Evolutionary conservation across 1,140 invertebrate genomes (phyloP).

Genomic region (Drosophila miranda): DNA sequence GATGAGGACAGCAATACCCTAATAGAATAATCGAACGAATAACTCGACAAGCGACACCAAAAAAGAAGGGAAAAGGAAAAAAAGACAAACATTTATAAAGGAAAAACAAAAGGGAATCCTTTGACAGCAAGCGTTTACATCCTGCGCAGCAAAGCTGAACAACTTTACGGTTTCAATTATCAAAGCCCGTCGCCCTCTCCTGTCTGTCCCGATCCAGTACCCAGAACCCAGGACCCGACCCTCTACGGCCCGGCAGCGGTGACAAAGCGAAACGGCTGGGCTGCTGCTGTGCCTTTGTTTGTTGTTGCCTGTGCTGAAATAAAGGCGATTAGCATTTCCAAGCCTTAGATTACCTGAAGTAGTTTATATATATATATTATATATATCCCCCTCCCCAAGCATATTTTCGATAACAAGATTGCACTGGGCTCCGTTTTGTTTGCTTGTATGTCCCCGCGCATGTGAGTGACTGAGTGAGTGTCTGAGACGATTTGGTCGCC

Average conservation of each 20-base stretch:
- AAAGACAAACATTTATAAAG: neutral
- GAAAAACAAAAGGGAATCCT: slow-evolving; percentile 48
- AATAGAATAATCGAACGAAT: slow-evolving; percentile 71
- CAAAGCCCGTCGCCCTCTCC: slow-evolving; percentile 48
- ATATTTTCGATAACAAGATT: slow-evolving; percentile 71
- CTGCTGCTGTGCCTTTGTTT: slow-evolving; percentile 25
- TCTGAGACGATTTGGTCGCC: slow-evolving; percentile 24
- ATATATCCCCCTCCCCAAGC: slow-evolving; percentile 33
- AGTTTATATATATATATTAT: too few relatives aligned
- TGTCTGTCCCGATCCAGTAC: too few relatives aligned
- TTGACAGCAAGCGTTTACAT: slow-evolving; percentile 45
- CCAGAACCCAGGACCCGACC: too few relatives aligned
- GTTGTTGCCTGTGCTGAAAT: slow-evolving; percentile 52
- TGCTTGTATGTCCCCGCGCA: slow-evolving; percentile 43
- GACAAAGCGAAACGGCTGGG: slow-evolving; percentile 73
- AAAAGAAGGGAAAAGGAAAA: slow-evolving; percentile 15
- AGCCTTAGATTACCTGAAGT: slow-evolving; percentile 80
- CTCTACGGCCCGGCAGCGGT: slow-evolving; percentile 42
- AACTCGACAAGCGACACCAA: slow-evolving; percentile 56
- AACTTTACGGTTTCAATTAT: slow-evolving; percentile 79
- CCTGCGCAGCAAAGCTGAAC: slow-evolving; percentile 61
- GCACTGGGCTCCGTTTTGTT: slow-evolving; percentile 35
- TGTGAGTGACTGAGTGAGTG: slow-evolving; percentile 3
- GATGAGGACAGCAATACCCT: slow-evolving; percentile 45
- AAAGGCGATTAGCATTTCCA: slow-evolving; percentile 80